Conservation (phyloP, 1,140 invertebrate genomes). For the Hyposmocoma kahamanoa region DNA sequence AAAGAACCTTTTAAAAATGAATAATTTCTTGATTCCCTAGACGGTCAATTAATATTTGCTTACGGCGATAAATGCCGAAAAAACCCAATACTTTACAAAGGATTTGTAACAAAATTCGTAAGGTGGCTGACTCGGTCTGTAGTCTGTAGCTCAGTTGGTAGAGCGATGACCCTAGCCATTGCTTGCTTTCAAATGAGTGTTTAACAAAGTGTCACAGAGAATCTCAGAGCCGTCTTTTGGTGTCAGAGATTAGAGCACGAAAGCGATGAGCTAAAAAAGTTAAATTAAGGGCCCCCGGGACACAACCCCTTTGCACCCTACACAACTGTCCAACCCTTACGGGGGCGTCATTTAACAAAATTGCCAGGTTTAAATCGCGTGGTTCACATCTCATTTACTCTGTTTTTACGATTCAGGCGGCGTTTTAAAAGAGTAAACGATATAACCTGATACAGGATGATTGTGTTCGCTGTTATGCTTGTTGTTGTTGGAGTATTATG, state of each 20-base stretch:
- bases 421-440: conserved; percentile 15
- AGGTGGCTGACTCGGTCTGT: no score
- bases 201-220: neutral
- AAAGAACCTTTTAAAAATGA: no score
- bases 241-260: neutral
- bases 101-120: no score
- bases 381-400: conserved; percentile 37
- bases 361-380: conserved; percentile 32
- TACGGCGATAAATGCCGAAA: no score
- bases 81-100: no score
- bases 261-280: neutral
- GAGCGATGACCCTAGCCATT: neutral
- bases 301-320: neutral
- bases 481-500: no score
- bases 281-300: neutral
- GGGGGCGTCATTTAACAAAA: conserved; percentile 23
- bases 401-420: conserved; percentile 24
- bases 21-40: no score
- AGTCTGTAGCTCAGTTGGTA: no score
- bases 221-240: neutral
- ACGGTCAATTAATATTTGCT: no score
- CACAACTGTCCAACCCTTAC: neutral
- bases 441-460: conserved; percentile 1
- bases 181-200: neutral
- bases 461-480: no score